Evolutionary conservation across 2,113 vertebrate genomes (phyloP).

Genomic region (Oreochromis niloticus): DNA sequence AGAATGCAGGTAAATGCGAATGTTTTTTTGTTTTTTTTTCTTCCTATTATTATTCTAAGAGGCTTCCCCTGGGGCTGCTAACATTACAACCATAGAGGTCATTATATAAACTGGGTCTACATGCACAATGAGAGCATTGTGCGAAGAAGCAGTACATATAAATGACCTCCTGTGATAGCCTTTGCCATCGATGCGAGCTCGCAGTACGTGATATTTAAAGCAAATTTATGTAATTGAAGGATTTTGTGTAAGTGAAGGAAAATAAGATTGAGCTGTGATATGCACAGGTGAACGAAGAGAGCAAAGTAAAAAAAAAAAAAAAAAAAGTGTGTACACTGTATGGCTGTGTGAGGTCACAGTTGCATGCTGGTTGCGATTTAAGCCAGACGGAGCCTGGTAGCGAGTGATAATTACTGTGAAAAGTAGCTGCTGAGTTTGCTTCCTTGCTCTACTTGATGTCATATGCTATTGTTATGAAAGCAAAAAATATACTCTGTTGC

Average conservation of each 20-base stretch:
- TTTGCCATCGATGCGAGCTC: conserved; percentile 8
- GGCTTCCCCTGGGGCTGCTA: conserved; percentile 56
- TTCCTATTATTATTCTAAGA: conserved; percentile 53
- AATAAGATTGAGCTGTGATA: conserved; percentile 13
- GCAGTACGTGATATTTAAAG: conserved; percentile 8
- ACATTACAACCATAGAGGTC: conserved; percentile 51
- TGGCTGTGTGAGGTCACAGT: conserved; percentile 36
- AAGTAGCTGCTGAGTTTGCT: conserved; percentile 64
- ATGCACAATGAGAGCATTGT: conserved; percentile 73
- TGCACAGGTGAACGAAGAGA: conserved; percentile 28
- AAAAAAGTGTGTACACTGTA: conserved; percentile 17
- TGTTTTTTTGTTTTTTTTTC: conserved; percentile 25
- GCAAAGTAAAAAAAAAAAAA: conserved; percentile 25
- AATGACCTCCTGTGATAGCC: conserved; percentile 37
- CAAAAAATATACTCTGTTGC: conserved; percentile 14
- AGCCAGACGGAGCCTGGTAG: conserved; percentile 32
- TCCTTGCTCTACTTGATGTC: conserved; percentile 59
- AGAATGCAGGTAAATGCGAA: conserved; percentile 38
- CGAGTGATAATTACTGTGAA: conserved; percentile 73
- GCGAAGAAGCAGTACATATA: conserved; percentile 11
- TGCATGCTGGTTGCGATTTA: conserved; percentile 27
- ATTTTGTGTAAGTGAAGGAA: conserved; percentile 25
- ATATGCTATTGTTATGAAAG: conserved; percentile 35
- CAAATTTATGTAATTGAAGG: conserved; percentile 7
- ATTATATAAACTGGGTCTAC: conserved; percentile 39